phyloP scores from a whole-genome alignment of 2,797 vertebrate species.

The Bovichtus variegatus region DNA sequence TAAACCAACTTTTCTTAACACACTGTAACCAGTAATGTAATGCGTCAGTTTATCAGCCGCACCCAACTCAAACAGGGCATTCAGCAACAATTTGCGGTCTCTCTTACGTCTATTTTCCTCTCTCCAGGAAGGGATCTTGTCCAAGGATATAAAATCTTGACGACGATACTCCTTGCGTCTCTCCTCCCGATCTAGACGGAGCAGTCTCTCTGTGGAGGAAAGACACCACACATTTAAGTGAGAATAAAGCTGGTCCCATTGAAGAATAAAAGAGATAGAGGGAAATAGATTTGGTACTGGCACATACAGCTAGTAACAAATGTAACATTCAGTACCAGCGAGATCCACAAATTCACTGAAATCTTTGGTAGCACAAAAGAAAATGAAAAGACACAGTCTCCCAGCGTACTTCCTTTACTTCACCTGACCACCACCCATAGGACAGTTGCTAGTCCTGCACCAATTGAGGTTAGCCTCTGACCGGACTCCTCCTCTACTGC shows the following conservation, averaged over 20 bases:
- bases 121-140: slow-evolving; percentile 90
- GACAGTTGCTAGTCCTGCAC: background rate
- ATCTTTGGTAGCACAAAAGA: too few relatives aligned
- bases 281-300: background rate
- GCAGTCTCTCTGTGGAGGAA: slow-evolving; percentile 88
- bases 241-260: background rate
- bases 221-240: slow-evolving; percentile 3
- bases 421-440: background rate
- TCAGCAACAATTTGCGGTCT: background rate
- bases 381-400: too few relatives aligned
- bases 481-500: background rate
- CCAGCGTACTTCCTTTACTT: background rate
- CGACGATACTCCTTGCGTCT: slow-evolving; percentile 93
- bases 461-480: background rate
- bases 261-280: background rate
- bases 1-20: background rate
- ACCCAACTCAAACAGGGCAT: background rate
- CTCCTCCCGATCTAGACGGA: slow-evolving; percentile 91
- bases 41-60: background rate
- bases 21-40: background rate
- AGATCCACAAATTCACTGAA: background rate
- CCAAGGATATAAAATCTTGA: slow-evolving; percentile 87
- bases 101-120: slow-evolving; percentile 85
- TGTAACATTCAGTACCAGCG: background rate
- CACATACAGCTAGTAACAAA: background rate